These are phyloP conservation scores for Percopsis omiscomaycus DNA, from an alignment of 2,797 vertebrate species.

Conservation along the genomic window DNA sequence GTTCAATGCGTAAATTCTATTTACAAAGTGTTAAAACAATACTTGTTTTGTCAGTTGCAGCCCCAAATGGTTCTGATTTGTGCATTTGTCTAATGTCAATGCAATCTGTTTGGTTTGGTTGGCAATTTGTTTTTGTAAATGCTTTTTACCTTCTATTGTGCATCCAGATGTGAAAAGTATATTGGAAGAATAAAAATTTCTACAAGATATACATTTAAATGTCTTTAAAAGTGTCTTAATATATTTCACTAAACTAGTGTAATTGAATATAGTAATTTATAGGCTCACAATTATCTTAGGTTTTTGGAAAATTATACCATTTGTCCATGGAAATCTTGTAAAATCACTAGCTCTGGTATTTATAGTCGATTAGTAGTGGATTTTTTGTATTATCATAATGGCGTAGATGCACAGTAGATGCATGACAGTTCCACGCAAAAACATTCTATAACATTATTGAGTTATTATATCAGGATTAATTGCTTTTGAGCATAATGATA, in stretches of 20 bases:
- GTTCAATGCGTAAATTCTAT: slow-evolving; percentile 37
- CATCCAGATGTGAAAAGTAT: slow-evolving; percentile 75
- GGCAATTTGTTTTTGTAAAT: slow-evolving; percentile 74
- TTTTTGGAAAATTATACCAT: no score
- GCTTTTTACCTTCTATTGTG: slow-evolving; percentile 76
- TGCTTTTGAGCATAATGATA: no score
- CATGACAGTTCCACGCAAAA: slow-evolving; percentile 36
- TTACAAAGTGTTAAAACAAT: slow-evolving; percentile 45
- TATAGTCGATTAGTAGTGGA: neutral
- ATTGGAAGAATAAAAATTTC: slow-evolving; percentile 78
- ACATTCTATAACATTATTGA: slow-evolving; percentile 21
- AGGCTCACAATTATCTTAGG: no score
- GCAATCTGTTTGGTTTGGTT: slow-evolving; percentile 53
- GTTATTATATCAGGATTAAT: no score
- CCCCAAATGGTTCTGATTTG: slow-evolving; percentile 45
- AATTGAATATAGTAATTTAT: no score
- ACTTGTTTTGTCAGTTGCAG: slow-evolving; percentile 47
- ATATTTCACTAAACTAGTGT: no score
- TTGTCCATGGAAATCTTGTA: no score
- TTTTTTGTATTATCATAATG: slow-evolving; percentile 1
- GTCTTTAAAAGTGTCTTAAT: slow-evolving; percentile 12
- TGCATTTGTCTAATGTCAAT: slow-evolving; percentile 65
- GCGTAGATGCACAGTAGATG: slow-evolving; percentile 37
- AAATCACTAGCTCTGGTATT: slow-evolving; percentile 7
- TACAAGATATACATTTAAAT: slow-evolving; percentile 69